Evolutionary conservation across 2,888 invertebrate genomes (phyloP).

Genomic region (Noctua comes): DNA sequence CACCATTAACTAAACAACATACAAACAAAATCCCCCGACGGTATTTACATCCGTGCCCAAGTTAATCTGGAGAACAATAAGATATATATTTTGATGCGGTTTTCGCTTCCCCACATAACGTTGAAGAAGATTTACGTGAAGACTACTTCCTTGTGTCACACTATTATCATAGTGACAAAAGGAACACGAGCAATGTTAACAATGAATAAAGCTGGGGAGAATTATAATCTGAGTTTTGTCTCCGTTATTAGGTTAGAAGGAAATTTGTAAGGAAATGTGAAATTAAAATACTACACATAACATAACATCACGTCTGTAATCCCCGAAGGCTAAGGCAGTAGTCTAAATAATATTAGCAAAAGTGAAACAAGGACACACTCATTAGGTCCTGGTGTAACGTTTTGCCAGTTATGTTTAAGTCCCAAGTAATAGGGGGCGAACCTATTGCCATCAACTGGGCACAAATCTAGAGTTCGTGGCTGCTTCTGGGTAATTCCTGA

Average conservation of each 20-base stretch:
- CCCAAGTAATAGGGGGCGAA: too few relatives aligned
- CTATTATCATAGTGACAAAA: constrained; percentile 65
- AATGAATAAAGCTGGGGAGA: constrained; percentile 44
- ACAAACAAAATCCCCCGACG: constrained; percentile 12
- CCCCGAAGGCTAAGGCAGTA: too few relatives aligned
- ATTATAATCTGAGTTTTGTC: constrained; percentile 23
- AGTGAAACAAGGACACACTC: too few relatives aligned
- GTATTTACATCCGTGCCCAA: constrained; percentile 38
- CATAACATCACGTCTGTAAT: too few relatives aligned
- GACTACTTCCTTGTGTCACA: constrained; percentile 53
- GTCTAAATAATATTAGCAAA: too few relatives aligned
- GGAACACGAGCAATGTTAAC: constrained; percentile 48
- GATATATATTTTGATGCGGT: constrained; percentile 57
- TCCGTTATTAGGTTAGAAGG: neutral
- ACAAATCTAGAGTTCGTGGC: too few relatives aligned
- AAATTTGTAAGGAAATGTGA: neutral
- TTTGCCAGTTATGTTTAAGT: too few relatives aligned
- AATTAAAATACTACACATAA: neutral
- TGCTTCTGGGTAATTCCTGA: too few relatives aligned
- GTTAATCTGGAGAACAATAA: constrained; percentile 64
- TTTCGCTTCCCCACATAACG: constrained; percentile 51
- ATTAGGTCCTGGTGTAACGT: too few relatives aligned
- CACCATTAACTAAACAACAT: neutral
- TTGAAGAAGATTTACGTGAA: constrained; percentile 64
- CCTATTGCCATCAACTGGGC: too few relatives aligned